Evolutionary conservation across 1,140 invertebrate species (phyloP).

Genomic region (Rhynchophorus ferrugineus): DNA sequence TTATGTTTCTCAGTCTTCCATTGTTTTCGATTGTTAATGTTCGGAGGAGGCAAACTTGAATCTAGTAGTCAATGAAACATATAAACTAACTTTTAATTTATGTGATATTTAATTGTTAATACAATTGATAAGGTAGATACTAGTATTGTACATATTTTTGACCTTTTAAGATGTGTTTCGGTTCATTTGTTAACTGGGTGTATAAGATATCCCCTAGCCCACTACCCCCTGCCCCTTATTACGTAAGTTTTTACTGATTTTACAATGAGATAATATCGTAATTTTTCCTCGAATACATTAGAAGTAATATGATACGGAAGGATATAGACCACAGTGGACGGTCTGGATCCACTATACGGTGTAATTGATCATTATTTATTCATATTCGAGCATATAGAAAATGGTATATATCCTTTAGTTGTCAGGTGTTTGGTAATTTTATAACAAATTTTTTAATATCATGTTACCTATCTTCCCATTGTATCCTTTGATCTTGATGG

Average conservation of each 20-base stretch:
- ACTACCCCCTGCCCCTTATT: no score
- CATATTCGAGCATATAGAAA: no score
- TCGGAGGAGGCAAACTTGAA: no score
- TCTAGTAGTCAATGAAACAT: slow-evolving; percentile 20
- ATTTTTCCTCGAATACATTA: not conserved
- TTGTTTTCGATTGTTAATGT: no score
- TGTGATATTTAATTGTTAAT: slow-evolving; percentile 21
- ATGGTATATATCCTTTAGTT: not conserved
- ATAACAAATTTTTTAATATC: not conserved
- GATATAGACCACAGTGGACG: slow-evolving; percentile 4
- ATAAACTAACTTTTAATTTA: slow-evolving; percentile 10
- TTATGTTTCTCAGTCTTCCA: no score
- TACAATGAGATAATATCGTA: slow-evolving; percentile 1
- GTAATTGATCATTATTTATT: not conserved
- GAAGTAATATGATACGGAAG: not conserved
- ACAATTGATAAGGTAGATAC: slow-evolving; percentile 8
- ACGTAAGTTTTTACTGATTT: slow-evolving; percentile 13
- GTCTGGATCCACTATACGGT: not conserved
- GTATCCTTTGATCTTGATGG: no score
- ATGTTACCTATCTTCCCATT: not conserved
- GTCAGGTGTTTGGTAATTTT: not conserved
- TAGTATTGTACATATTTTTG: slow-evolving; percentile 15
- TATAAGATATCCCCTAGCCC: slow-evolving; percentile 1
- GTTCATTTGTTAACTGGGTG: slow-evolving; percentile 3
- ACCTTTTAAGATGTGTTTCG: slow-evolving; percentile 11